Percentiles rank a stretch among this genome's conserved stretches.
Evolutionary conservation across 2,113 vertebrate genomes (phyloP).

Genomic region (Campylomormyrus numenius): DNA sequence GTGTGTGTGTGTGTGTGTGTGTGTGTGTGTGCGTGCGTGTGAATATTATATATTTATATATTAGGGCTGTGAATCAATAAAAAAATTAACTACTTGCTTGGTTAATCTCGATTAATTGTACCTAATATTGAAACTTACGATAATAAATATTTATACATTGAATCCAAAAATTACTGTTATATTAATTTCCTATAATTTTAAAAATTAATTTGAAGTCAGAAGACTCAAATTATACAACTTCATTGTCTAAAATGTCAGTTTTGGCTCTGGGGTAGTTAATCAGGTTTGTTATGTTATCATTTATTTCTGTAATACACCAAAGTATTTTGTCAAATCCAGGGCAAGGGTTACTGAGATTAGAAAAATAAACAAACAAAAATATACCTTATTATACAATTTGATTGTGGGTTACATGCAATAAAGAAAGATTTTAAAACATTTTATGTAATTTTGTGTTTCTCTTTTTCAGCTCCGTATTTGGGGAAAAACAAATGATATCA

Average conservation of each 20-base stretch:
- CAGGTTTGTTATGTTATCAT: not conserved
- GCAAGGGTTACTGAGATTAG: too few species aligned
- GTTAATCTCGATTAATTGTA: not conserved
- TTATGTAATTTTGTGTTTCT: not conserved
- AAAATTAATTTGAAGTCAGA: not conserved
- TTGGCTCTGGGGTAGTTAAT: not conserved
- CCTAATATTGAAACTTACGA: not conserved
- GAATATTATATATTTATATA: not conserved
- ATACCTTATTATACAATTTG: not conserved
- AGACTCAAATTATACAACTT: not conserved
- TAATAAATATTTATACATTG: constrained; percentile 32
- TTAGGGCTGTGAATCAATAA: not conserved
- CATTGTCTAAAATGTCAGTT: not conserved
- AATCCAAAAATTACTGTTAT: not conserved
- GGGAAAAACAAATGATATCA: too few species aligned
- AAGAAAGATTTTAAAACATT: not conserved
- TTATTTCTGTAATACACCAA: not conserved
- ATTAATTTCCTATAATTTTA: not conserved
- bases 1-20: not conserved
- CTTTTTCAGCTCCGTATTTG: not conserved
- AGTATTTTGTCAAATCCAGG: not conserved
- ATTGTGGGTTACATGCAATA: not conserved
- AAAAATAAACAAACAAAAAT: not conserved
- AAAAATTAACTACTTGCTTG: not conserved
- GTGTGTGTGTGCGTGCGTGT: not conserved